These are phyloP conservation scores for Prenolepis imparis DNA, from an alignment of 2,888 invertebrate genomes.

Conservation along the genomic window DNA sequence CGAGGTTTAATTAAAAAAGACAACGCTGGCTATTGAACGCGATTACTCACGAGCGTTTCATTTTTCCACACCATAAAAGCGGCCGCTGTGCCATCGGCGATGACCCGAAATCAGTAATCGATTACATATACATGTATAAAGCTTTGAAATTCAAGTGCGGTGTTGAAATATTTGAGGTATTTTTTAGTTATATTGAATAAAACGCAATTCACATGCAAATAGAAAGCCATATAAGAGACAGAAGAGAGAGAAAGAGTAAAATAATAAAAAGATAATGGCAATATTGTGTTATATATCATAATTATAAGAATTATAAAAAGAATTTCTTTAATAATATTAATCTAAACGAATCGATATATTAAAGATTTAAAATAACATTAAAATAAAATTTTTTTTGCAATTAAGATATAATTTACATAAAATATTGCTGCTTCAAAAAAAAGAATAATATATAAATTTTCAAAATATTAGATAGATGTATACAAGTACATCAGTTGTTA, in stretches of 20 bases:
- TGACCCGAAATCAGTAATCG: slow-evolving; percentile 54
- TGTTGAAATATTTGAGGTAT: slow-evolving; percentile 34
- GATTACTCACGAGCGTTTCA: slow-evolving; percentile 73
- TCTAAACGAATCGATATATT: not conserved
- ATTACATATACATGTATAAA: slow-evolving; percentile 42
- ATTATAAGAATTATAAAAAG: not conserved
- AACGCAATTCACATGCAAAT: slow-evolving; percentile 34
- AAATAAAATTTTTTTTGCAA: not conserved
- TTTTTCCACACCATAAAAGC: slow-evolving; percentile 51
- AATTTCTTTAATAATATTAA: not conserved
- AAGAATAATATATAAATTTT: no score
- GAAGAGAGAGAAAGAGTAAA: not conserved
- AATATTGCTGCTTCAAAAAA: no score
- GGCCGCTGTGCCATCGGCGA: slow-evolving; percentile 44
- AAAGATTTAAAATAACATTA: not conserved
- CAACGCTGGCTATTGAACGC: slow-evolving; percentile 71
- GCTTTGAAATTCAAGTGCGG: not conserved
- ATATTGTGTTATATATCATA: not conserved
- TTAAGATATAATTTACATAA: slow-evolving; percentile 6
- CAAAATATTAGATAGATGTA: no score
- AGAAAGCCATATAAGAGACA: not conserved
- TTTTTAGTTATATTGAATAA: slow-evolving; percentile 38
- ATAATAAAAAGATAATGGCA: not conserved
- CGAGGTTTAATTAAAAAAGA: slow-evolving; percentile 78
- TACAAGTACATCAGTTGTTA: no score